Conservation (phyloP, 2,113 vertebrate species). For the Aptenodytes forsteri region DNA sequence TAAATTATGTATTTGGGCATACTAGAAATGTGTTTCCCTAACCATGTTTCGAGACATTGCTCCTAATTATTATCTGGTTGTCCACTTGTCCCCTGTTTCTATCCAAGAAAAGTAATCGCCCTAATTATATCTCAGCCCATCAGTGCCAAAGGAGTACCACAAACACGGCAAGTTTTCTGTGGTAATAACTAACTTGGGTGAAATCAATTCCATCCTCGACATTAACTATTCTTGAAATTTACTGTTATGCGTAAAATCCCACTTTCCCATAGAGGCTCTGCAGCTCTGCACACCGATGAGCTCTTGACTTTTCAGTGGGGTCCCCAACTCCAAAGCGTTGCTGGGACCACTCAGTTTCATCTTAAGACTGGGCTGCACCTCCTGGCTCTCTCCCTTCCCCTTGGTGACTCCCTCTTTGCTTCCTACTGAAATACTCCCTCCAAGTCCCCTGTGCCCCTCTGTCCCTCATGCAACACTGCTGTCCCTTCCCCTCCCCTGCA, state of each 20-base stretch:
- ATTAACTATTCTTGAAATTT: background rate
- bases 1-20: background rate
- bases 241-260: background rate
- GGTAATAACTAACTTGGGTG: background rate
- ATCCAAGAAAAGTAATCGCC: background rate
- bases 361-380: background rate
- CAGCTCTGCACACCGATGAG: fast-evolving
- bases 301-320: background rate
- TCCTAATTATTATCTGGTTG: background rate
- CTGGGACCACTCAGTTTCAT: background rate
- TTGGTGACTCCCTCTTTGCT: background rate
- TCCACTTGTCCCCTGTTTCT: background rate
- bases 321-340: background rate
- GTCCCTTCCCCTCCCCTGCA: background rate
- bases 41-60: background rate
- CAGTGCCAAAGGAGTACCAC: background rate
- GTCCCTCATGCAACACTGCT: too few species aligned
- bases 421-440: background rate
- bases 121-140: background rate
- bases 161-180: background rate
- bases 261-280: background rate
- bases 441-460: background rate
- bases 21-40: background rate
- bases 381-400: background rate
- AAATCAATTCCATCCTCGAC: background rate